Conservation (phyloP, 2,797 vertebrate species). For the Buphagus erythrorhynchus region DNA sequence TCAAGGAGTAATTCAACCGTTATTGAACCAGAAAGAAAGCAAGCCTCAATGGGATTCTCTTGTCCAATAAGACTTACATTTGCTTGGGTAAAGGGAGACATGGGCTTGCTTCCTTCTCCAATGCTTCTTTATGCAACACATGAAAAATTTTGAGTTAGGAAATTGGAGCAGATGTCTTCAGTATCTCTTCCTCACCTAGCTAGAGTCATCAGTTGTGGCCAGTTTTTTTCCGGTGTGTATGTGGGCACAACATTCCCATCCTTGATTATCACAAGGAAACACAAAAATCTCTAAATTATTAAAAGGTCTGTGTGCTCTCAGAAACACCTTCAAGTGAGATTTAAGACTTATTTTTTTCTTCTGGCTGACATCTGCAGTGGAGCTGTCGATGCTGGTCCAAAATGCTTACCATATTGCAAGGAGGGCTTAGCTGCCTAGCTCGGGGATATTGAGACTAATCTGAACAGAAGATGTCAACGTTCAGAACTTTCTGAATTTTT, state of each 20-base stretch:
- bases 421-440: neutral
- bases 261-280: neutral
- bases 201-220: neutral
- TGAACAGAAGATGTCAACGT: neutral
- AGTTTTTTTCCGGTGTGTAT: neutral
- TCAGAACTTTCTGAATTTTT: neutral
- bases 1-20: neutral
- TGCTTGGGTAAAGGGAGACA: neutral
- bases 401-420: neutral
- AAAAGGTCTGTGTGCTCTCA: neutral
- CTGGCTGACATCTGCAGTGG: neutral
- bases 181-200: neutral
- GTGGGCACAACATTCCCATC: neutral
- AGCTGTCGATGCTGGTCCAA: neutral
- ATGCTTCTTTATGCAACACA: neutral
- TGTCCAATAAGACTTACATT: neutral
- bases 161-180: neutral
- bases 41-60: fast-evolving
- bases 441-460: neutral
- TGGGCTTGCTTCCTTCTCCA: neutral
- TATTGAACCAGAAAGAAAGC: neutral
- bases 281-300: neutral
- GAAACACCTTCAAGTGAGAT: neutral
- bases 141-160: neutral
- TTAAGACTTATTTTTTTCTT: neutral